A percentile compares a stretch with the other conserved stretches of the same genome.
Conservation (phyloP, 2,113 vertebrate species). For the Paradisaea rubra region DNA sequence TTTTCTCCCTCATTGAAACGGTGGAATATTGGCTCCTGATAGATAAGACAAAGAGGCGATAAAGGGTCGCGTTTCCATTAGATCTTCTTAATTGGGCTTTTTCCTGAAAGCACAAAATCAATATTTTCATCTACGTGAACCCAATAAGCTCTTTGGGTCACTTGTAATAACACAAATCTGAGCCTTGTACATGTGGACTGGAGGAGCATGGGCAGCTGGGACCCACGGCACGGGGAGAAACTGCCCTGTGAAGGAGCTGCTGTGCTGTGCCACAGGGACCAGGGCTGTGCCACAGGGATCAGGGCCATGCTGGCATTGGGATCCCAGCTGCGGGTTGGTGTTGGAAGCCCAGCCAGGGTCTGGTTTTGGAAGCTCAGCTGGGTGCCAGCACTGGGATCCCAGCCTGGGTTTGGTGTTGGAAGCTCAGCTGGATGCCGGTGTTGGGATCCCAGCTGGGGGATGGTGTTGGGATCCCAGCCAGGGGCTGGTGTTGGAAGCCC, state of each 20-base stretch:
- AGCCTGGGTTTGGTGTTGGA: not conserved
- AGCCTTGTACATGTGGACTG: fast-evolving
- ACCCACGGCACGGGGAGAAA: fast-evolving
- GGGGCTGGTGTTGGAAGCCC: not conserved
- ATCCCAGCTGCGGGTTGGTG: not conserved
- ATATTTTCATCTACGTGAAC: not conserved
- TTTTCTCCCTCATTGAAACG: not conserved
- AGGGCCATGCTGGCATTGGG: not conserved
- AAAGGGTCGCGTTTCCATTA: not conserved
- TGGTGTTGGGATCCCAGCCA: not conserved
- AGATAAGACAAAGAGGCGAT: not conserved
- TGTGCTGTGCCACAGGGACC: not conserved
- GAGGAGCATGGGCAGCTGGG: not conserved
- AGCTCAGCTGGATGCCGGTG: not conserved
- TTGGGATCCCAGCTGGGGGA: fast-evolving
- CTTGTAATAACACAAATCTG: not conserved
- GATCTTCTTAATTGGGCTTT: conserved; percentile 35
- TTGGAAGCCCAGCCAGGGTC: not conserved
- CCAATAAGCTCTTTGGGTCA: not conserved
- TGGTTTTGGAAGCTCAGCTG: not conserved
- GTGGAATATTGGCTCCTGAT: not conserved
- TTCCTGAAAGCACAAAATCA: conserved; percentile 24
- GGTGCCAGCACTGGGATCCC: not conserved
- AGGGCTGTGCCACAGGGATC: not conserved
- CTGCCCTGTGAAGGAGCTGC: fast-evolving